These are phyloP conservation scores for Platygyra sinensis DNA, from an alignment of 64 coral and sea anemone species.

Conservation along the genomic window DNA sequence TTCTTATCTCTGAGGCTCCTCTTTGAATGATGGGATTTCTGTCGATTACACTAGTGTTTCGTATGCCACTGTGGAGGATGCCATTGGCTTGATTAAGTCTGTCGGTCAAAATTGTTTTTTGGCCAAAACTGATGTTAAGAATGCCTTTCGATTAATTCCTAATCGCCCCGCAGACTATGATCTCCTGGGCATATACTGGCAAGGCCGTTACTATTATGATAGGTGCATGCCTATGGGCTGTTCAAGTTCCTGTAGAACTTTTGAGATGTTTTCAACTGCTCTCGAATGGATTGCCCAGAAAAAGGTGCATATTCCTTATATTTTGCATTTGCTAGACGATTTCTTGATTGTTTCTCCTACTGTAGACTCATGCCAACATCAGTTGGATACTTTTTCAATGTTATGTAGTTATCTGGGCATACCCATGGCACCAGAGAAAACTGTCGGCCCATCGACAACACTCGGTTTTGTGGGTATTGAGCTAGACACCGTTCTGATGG, in stretches of 20 bases:
- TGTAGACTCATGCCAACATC: background rate
- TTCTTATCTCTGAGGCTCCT: constrained; percentile 15
- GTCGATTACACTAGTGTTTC: background rate
- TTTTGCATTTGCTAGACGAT: constrained; percentile 17
- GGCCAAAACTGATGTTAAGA: constrained; percentile 2
- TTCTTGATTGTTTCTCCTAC: background rate
- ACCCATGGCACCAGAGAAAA: constrained; percentile 59
- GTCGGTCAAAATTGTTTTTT: background rate
- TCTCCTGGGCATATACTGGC: background rate
- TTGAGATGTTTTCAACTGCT: background rate
- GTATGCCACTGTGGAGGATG: constrained; percentile 3
- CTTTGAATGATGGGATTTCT: constrained; percentile 21
- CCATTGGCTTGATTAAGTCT: background rate
- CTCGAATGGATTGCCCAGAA: constrained; percentile 28
- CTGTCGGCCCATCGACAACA: background rate
- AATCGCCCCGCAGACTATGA: background rate
- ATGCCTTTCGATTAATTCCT: constrained; percentile 7
- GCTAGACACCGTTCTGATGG: background rate
- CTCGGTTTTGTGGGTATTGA: constrained; percentile 45
- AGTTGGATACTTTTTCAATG: background rate
- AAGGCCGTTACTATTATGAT: background rate
- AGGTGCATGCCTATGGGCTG: background rate
- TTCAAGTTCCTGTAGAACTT: constrained; percentile 17
- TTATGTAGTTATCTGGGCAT: constrained; percentile 52
- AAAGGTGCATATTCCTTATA: background rate